Evolutionary conservation across 2,888 invertebrate genomes (phyloP).

Genomic region (Aleiodes testaceus): DNA sequence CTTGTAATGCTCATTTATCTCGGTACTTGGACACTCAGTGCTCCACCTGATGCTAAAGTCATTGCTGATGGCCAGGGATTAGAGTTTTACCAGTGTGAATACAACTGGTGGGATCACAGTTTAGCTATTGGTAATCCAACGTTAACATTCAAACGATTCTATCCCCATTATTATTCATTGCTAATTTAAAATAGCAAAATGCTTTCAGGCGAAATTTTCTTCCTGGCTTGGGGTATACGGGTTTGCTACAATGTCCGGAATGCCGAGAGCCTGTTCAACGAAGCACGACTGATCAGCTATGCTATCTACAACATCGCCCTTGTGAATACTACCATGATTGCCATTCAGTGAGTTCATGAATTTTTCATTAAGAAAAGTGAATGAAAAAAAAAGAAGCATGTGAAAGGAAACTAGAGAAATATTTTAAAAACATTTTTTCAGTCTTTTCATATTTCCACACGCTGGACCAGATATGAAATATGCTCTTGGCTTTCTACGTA

Average conservation of each 20-base stretch:
- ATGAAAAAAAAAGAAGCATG: not conserved
- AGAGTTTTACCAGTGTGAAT: conserved; percentile 91
- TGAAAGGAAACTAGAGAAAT: not conserved
- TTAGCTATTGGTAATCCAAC: conserved; percentile 83
- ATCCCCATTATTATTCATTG: conserved; percentile 6
- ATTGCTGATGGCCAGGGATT: conserved; percentile 84
- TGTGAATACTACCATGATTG: conserved; percentile 93
- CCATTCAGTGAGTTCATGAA: conserved; percentile 87
- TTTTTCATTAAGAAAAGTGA: conserved; percentile 16
- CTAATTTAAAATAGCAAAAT: not conserved
- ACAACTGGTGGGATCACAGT: conserved; percentile 97
- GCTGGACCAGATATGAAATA: conserved; percentile 96
- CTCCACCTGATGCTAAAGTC: conserved; percentile 88
- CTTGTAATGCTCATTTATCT: conserved; percentile 91
- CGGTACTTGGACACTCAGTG: conserved; percentile 92
- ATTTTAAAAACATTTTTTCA: conserved; percentile 71
- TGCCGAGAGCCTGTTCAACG: conserved; percentile 94
- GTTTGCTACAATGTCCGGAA: conserved; percentile 91
- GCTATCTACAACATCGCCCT: conserved; percentile 96
- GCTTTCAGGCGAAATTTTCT: conserved; percentile 81
- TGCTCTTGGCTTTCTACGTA: conserved; percentile 91
- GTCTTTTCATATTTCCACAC: conserved; percentile 87
- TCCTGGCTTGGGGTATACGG: conserved; percentile 88
- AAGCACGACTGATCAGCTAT: conserved; percentile 93
- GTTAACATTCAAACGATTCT: not conserved